A percentile compares a stretch with the other conserved stretches of the same genome.
phyloP scores from a whole-genome alignment of 2,888 invertebrate genomes.

The Heteromyza rotundicornis region DNA sequence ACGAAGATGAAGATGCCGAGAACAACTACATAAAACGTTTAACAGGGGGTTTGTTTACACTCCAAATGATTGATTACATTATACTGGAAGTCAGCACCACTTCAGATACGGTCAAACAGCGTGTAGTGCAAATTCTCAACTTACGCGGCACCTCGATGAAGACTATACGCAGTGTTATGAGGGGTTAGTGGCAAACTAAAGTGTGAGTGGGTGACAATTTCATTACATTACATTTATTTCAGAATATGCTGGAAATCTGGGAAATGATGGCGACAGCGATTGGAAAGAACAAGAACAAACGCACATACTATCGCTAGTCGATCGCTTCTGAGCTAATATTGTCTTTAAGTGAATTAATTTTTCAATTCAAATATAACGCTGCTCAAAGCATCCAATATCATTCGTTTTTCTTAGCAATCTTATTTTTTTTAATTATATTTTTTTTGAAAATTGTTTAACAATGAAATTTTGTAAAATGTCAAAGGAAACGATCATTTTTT shows the following conservation, averaged over 20 bases:
- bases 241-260: constrained; percentile 96
- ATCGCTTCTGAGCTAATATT: constrained; percentile 77
- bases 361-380: constrained; percentile 13
- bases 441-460: neutral
- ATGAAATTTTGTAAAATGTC: neutral
- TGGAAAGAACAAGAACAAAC: constrained; percentile 89
- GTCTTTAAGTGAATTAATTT: constrained; percentile 11
- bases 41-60: constrained; percentile 93
- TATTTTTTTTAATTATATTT: no score
- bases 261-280: constrained; percentile 78
- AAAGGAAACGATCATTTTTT: neutral
- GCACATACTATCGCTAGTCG: constrained; percentile 89
- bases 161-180: constrained; percentile 91
- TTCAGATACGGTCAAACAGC: constrained; percentile 76
- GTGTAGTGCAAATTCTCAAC: constrained; percentile 87
- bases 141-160: constrained; percentile 89
- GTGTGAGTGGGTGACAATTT: neutral
- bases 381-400: constrained; percentile 15
- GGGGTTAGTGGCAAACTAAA: constrained; percentile 68
- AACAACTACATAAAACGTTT: constrained; percentile 86
- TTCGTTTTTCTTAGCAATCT: constrained; percentile 16
- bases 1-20: constrained; percentile 81
- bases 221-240: constrained; percentile 40
- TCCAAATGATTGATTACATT: constrained; percentile 93
- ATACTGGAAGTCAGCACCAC: constrained; percentile 78